phyloP scores from a whole-genome alignment of 2,797 vertebrate genomes.

The Sarcophilus harrisii region DNA sequence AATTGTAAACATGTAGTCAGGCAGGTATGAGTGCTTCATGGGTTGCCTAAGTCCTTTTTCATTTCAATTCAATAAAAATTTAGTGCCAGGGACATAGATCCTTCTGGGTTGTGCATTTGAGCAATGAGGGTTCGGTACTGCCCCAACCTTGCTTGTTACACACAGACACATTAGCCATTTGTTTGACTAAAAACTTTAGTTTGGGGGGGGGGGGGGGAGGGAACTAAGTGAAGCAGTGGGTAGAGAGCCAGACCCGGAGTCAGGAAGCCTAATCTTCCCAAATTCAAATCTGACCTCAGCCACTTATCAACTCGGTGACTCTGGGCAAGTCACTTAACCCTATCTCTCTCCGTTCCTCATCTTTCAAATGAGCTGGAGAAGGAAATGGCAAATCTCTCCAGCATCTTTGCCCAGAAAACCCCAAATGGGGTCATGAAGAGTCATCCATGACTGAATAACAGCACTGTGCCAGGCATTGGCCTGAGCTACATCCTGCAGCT shows the following conservation, averaged over 20 bases:
- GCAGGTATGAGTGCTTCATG: neutral
- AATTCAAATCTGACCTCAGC: neutral
- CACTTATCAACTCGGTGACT: neutral
- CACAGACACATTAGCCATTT: conserved; percentile 79
- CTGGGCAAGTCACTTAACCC: neutral
- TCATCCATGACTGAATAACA: neutral
- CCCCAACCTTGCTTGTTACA: conserved; percentile 80
- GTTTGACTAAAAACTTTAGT: conserved; percentile 3
- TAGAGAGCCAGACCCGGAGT: neutral
- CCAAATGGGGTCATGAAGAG: neutral
- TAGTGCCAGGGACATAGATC: conserved; percentile 64
- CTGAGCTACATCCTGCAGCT: neutral
- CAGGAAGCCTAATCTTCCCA: neutral
- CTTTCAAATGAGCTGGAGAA: neutral
- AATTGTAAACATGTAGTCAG: neutral
- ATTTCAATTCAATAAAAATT: neutral
- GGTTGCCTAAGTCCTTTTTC: neutral
- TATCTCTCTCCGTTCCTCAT: neutral
- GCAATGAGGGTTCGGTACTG: conserved; percentile 80
- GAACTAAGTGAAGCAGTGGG: neutral
- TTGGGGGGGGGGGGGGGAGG: too few relatives aligned
- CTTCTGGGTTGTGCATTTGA: conserved; percentile 83
- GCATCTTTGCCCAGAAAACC: neutral
- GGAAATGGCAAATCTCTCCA: neutral
- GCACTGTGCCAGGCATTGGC: neutral